Percentiles rank a stretch among this genome's conserved stretches.
Conservation (phyloP, 2,797 vertebrate genomes). For the Hypotaenidia philippensis region DNA sequence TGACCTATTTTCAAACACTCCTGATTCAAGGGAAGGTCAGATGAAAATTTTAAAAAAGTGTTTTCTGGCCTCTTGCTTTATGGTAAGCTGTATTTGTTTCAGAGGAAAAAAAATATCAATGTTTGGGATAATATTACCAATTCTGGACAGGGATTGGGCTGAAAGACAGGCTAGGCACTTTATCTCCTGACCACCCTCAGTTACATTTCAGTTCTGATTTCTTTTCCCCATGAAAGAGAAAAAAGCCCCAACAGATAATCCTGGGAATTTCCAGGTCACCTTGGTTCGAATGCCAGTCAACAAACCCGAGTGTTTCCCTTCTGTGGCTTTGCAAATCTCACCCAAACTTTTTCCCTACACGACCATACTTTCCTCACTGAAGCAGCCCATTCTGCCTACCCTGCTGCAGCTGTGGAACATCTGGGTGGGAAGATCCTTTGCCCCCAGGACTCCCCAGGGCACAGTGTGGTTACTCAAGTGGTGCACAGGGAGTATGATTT, state of each 20-base stretch:
- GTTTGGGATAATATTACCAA: background rate
- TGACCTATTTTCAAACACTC: background rate
- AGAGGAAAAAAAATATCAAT: background rate
- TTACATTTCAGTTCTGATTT: background rate
- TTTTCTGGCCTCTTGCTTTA: background rate
- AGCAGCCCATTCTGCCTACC: background rate
- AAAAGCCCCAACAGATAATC: background rate
- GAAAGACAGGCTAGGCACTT: background rate
- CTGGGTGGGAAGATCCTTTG: slow-evolving; percentile 53
- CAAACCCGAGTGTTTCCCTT: background rate
- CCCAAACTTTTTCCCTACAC: background rate
- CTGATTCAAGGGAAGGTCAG: background rate
- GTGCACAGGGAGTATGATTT: slow-evolving; percentile 14
- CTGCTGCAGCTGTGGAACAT: slow-evolving; percentile 52
- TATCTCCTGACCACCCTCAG: background rate
- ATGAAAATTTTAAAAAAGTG: background rate
- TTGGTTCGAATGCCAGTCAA: background rate
- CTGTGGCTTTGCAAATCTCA: background rate
- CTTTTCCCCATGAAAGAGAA: background rate
- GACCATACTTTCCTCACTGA: background rate
- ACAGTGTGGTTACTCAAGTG: background rate
- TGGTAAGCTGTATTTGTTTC: background rate
- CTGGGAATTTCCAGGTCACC: background rate
- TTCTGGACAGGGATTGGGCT: background rate
- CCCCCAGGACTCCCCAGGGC: slow-evolving; percentile 2